Conservation (phyloP, 2,113 vertebrate species). For the Prinia subflava region DNA sequence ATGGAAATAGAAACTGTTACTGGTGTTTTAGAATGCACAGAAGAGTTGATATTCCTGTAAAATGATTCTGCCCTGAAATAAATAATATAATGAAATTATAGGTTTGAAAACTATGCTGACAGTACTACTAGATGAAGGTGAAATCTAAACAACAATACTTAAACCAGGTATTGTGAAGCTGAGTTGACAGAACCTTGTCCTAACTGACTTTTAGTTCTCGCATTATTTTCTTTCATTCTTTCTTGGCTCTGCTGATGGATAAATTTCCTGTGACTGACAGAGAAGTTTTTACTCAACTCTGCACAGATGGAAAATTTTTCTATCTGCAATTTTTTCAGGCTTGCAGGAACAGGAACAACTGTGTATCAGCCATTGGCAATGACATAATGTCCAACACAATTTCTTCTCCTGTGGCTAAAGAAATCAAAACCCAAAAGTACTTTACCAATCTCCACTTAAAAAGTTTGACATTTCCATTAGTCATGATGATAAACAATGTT, state of each 20-base stretch:
- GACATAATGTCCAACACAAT: background rate
- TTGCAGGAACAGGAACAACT: background rate
- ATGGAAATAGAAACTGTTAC: background rate
- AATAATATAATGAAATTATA: background rate
- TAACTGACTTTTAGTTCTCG: background rate
- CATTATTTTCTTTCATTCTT: background rate
- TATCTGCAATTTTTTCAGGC: background rate
- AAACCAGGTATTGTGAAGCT: background rate
- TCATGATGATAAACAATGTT: background rate
- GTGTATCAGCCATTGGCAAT: background rate
- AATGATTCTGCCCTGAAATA: background rate
- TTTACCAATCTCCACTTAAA: background rate
- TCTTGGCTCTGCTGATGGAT: background rate
- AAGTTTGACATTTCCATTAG: background rate
- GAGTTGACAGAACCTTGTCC: background rate
- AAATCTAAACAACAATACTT: background rate
- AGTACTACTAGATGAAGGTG: background rate
- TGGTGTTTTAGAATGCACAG: background rate
- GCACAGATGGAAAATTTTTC: background rate
- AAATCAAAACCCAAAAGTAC: background rate
- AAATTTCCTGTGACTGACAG: background rate
- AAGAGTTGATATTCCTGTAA: background rate
- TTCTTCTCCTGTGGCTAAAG: background rate
- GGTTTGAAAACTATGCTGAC: background rate
- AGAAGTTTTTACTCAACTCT: background rate